These are phyloP conservation scores for Nasonia giraulti DNA, from an alignment of 1,140 invertebrate species.

Conservation along the genomic window DNA sequence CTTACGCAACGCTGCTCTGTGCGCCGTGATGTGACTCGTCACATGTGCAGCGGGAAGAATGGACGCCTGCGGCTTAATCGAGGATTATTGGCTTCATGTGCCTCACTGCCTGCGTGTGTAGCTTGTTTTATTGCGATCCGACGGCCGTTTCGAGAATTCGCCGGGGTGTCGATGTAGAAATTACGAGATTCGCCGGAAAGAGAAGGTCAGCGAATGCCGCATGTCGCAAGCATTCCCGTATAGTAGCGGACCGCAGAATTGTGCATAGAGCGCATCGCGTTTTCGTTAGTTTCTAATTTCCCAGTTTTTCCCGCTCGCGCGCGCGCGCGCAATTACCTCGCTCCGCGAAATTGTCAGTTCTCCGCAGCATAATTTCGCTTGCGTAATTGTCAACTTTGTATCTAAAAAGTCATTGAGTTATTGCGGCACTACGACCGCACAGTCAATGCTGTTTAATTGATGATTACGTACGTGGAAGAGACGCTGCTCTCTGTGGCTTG, in stretches of 20 bases:
- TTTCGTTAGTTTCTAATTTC: conserved; percentile 28
- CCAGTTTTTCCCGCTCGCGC: neutral
- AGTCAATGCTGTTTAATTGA: conserved; percentile 36
- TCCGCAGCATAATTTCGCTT: conserved; percentile 12
- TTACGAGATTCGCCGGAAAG: neutral
- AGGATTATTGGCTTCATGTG: neutral
- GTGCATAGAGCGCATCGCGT: neutral
- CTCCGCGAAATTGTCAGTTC: conserved; percentile 7
- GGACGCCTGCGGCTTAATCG: neutral
- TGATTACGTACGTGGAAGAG: conserved; percentile 9
- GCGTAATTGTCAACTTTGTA: conserved; percentile 31
- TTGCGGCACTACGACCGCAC: conserved; percentile 8
- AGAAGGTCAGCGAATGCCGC: neutral
- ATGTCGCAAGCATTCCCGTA: neutral
- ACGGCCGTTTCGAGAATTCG: neutral
- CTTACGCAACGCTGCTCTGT: neutral
- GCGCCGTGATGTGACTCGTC: too few relatives aligned
- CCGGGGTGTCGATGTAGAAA: neutral
- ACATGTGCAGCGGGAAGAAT: neutral
- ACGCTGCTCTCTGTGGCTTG: neutral
- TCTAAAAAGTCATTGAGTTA: conserved; percentile 9
- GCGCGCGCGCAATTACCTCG: neutral
- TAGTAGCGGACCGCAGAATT: neutral
- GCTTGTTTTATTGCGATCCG: too few relatives aligned
- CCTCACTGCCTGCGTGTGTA: neutral